phyloP scores from a whole-genome alignment of 2,113 vertebrate species.

The Calidris pygmaea region DNA sequence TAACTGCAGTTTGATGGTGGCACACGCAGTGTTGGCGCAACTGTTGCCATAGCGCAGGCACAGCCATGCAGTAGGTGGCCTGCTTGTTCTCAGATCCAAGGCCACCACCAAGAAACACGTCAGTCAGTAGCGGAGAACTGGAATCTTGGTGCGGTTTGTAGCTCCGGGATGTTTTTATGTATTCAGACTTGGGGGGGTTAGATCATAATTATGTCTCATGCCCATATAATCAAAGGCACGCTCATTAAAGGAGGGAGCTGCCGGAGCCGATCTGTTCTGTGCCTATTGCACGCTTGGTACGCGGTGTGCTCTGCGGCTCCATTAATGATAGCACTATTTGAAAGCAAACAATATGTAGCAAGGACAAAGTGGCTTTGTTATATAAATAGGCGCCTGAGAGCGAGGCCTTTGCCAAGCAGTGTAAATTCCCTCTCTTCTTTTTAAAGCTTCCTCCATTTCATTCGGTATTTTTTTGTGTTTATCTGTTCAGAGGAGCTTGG shows the following conservation, averaged over 20 bases:
- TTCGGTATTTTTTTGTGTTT: background rate
- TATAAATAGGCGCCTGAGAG: background rate
- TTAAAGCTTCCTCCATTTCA: background rate
- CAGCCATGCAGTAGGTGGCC: fast-evolving
- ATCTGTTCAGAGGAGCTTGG: background rate
- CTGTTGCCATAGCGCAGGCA: background rate
- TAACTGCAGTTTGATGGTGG: background rate
- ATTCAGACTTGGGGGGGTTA: background rate
- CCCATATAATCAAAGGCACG: background rate
- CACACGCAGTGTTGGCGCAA: fast-evolving
- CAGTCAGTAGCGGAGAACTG: fast-evolving
- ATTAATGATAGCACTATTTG: background rate
- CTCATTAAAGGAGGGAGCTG: background rate
- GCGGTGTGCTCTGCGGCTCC: background rate
- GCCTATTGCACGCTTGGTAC: background rate
- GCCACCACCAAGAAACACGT: fast-evolving
- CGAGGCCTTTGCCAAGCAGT: background rate
- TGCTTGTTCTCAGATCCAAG: background rate
- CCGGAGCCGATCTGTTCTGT: background rate
- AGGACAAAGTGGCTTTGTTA: slow-evolving; percentile 19
- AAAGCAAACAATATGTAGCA: slow-evolving; percentile 27
- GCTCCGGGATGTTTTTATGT: background rate
- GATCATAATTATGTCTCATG: background rate
- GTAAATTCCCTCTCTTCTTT: background rate
- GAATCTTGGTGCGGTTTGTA: background rate